These are phyloP conservation scores for Lepeophtheirus salmonis DNA, from an alignment of 1,140 invertebrate genomes.

Conservation along the genomic window DNA sequence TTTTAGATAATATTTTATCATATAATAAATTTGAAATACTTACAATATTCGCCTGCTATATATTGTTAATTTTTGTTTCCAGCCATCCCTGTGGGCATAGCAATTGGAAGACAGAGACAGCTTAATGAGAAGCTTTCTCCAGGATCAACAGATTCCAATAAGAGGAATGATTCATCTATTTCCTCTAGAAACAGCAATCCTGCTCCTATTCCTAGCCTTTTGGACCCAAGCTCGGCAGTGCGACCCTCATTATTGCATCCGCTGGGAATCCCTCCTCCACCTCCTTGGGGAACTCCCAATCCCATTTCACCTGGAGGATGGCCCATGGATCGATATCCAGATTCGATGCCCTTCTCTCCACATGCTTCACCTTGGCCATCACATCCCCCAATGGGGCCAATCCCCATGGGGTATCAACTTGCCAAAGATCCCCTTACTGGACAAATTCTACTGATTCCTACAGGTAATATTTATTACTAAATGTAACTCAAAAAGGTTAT, in stretches of 20 bases:
- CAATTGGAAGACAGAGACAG: conserved; percentile 11
- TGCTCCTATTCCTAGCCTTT: not conserved
- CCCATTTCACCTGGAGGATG: not conserved
- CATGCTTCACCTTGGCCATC: not conserved
- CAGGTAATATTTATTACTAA: not conserved
- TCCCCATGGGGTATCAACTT: conserved; percentile 18
- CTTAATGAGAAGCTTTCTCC: not conserved
- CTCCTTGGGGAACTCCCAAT: not conserved
- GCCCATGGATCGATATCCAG: no score
- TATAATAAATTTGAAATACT: no score
- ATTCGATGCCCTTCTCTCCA: not conserved
- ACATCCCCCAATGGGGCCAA: conserved; percentile 11
- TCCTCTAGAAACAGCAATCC: not conserved
- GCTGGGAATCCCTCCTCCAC: not conserved
- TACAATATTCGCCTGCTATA: no score
- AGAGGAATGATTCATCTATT: not conserved
- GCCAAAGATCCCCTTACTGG: conserved; percentile 18
- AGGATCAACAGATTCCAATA: not conserved
- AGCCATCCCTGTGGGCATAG: conserved; percentile 15
- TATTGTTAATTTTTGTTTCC: not conserved
- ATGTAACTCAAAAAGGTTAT: not conserved
- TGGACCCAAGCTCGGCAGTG: no score
- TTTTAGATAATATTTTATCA: no score
- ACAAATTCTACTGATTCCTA: conserved; percentile 18
- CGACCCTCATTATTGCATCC: not conserved